Base-by-base conservation (phyloP, 2,888 invertebrate genomes). In the Xestoiulus laeticollis region DNA sequence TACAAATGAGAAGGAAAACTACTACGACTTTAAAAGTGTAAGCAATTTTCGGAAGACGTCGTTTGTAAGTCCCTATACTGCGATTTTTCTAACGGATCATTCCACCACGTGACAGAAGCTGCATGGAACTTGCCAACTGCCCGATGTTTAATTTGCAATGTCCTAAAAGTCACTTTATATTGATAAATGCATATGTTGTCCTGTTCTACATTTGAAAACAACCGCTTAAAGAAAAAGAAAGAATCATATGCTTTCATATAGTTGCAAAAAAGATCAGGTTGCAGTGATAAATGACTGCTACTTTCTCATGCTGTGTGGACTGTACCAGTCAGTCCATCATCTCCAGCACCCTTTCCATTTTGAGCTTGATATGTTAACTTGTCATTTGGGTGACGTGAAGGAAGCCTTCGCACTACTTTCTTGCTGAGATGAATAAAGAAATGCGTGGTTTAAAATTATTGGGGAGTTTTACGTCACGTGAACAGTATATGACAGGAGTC, bases 341-440 rank as follows among this genome's bases (percentile, higher is more conserved):
- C 68, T n/a, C 59, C 2, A n/a, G 19, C 8, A 22, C 68, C 68
- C n/a, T 12, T 26, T 68, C 68, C 8, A 26, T 68, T 68, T 26
- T 26, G 68, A 68, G 68, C 68, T 68, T 68, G 68, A 68, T 68
- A 68, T 68, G 68, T 68, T 68, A 68, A 68, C 68, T 68, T 68
- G 68, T 68, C 68, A 68, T 68, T 22, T 5, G 26, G n/a, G 12
- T 26, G 68, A 68, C 68, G 68, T 68, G 68, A 68, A 68, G 26
- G 68, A 22, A 6, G n/a, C 59, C 6, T 68, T 26, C 68, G 4
- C 26, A 68, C 48, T 48, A 26, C 68, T 4, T 68, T 22, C 26
- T 8, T 68, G 1, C 22, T 10, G 22, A 68, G 8, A 68, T 68
- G 68, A 26, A 68, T 68, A 26, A 68, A 48, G 48, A 48, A 68